Evolutionary conservation across 2,888 invertebrate species (phyloP).

Genomic region (Drosophila mettleri): DNA sequence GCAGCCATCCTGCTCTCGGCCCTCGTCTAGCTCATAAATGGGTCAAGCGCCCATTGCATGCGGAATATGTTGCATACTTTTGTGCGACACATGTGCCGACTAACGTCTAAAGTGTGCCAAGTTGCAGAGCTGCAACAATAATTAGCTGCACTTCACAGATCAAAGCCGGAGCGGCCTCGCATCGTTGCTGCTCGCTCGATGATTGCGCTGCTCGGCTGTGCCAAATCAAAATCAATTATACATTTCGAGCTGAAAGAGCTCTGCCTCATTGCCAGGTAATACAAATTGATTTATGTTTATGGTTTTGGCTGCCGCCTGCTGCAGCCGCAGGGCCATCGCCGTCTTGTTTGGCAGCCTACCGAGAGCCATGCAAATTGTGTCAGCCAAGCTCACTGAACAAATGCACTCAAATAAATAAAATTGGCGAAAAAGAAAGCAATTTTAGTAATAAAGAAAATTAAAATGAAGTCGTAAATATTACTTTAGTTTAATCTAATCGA

Average conservation of each 20-base stretch:
- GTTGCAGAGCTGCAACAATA: conserved; percentile 25
- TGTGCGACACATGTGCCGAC: conserved; percentile 44
- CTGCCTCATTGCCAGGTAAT: conserved; percentile 37
- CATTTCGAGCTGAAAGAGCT: conserved; percentile 54
- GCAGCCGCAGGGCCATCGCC: not conserved
- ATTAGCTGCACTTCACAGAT: conserved; percentile 40
- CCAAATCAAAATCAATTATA: conserved; percentile 51
- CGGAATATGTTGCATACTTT: conserved; percentile 41
- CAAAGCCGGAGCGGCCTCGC: not conserved
- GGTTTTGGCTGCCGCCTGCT: conserved; percentile 22
- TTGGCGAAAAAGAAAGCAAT: too few relatives aligned
- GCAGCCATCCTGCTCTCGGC: not conserved
- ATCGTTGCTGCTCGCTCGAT: not conserved
- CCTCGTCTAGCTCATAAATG: conserved; percentile 31
- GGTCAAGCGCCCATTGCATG: conserved; percentile 55
- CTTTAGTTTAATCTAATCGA: too few relatives aligned
- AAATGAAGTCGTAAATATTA: too few relatives aligned
- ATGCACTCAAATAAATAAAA: not conserved
- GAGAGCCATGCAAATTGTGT: conserved; percentile 20
- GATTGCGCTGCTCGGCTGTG: not conserved
- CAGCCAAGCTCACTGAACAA: conserved; percentile 13
- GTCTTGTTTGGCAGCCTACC: conserved; percentile 35
- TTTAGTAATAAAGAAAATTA: too few relatives aligned
- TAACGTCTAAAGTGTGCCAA: conserved; percentile 53
- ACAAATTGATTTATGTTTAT: conserved; percentile 64